Percentiles rank a stretch among this genome's conserved stretches.
These are phyloP conservation scores for Macrotis lagotis DNA, from an alignment of 2,113 vertebrate genomes.

Conservation along the genomic window DNA sequence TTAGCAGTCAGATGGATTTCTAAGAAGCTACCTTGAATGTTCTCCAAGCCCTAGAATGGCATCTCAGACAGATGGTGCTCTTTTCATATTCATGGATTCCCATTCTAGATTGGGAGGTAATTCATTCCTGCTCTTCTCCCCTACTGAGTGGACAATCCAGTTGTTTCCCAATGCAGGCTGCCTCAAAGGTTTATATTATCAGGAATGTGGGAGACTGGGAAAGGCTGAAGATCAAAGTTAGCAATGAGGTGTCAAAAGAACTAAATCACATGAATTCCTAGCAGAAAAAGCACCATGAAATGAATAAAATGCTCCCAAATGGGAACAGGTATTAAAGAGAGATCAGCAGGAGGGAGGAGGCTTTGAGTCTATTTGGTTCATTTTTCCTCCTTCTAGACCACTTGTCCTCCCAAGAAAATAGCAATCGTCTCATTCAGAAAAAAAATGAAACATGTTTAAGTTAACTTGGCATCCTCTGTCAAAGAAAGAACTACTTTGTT, in stretches of 20 bases:
- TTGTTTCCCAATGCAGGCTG: conserved; percentile 43
- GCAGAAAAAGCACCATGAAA: background rate
- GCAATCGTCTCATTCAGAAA: background rate
- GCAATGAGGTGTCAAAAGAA: background rate
- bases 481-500: background rate
- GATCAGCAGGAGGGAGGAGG: background rate
- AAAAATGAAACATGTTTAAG: background rate
- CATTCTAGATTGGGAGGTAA: conserved; percentile 7
- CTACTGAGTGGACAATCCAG: conserved; percentile 52
- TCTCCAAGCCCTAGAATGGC: conserved; percentile 33
- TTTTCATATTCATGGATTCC: conserved; percentile 47
- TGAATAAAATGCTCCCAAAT: background rate
- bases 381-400: background rate
- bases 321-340: background rate
- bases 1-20: background rate
- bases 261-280: background rate
- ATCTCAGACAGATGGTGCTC: conserved; percentile 48
- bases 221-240: background rate
- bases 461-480: background rate
- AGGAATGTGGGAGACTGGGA: background rate
- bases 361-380: background rate
- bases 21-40: background rate
- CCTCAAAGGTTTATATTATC: background rate
- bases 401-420: background rate
- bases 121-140: background rate